Evolutionary conservation across 2,888 invertebrate genomes (phyloP).

Genomic region (Mimas tiliae): DNA sequence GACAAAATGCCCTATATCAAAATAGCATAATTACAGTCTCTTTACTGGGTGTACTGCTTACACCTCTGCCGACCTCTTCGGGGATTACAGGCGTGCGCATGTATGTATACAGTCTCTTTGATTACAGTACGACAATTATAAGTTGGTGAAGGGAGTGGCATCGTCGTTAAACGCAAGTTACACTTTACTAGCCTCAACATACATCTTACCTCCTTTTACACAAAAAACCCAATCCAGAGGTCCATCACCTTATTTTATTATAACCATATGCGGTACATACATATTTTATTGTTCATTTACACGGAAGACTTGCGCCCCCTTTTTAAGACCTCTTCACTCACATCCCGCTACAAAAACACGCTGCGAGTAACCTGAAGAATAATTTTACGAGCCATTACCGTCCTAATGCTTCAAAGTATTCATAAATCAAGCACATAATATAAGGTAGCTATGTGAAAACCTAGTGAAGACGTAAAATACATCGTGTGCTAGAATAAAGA

Average conservation of each 20-base stretch:
- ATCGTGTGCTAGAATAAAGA: slow-evolving; percentile 7
- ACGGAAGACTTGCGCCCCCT: slow-evolving; percentile 28
- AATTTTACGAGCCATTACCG: slow-evolving; percentile 53
- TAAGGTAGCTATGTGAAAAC: slow-evolving; percentile 37
- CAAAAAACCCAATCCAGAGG: not conserved
- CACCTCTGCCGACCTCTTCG: too few species aligned
- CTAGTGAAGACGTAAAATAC: slow-evolving; percentile 17
- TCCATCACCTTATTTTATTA: slow-evolving; percentile 5
- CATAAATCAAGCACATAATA: slow-evolving; percentile 50
- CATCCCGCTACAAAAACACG: slow-evolving; percentile 40
- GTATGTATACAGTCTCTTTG: too few species aligned
- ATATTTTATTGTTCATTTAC: slow-evolving; percentile 34
- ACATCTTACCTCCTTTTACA: not conserved
- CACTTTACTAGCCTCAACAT: too few species aligned
- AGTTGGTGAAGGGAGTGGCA: too few species aligned
- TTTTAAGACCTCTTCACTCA: slow-evolving; percentile 33
- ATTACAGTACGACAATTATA: too few species aligned
- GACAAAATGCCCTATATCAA: too few species aligned
- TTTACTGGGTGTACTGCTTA: too few species aligned
- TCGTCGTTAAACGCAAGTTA: too few species aligned
- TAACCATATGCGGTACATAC: slow-evolving; percentile 22
- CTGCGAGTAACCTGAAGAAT: slow-evolving; percentile 44
- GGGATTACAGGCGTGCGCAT: too few species aligned
- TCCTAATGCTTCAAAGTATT: slow-evolving; percentile 46
- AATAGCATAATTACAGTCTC: too few species aligned